These are phyloP conservation scores for Oscheius sp. DNA, from an alignment of 2,888 invertebrate species.

Conservation along the genomic window DNA sequence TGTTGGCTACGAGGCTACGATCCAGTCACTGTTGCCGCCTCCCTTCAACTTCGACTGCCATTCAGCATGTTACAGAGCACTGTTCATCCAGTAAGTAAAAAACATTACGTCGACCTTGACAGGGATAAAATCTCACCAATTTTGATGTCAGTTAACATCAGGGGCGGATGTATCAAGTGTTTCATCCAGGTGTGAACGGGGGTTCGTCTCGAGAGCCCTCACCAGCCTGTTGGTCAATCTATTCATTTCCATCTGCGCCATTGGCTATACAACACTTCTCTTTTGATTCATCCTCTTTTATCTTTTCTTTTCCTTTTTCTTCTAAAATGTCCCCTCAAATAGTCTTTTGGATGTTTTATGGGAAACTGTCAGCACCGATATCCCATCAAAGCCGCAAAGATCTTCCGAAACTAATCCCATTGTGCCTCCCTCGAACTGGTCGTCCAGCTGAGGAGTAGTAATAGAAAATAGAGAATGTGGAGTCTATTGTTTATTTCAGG, in stretches of 20 bases:
- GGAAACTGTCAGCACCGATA: background rate
- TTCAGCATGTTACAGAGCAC: conserved; percentile 32
- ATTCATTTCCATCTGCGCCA: conserved; percentile 1
- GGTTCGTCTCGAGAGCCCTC: conserved; percentile 23
- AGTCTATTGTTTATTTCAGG: no score
- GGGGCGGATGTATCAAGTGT: background rate
- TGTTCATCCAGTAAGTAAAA: background rate
- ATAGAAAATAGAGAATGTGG: no score
- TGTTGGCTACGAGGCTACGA: conserved; percentile 32
- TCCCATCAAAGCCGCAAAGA: background rate
- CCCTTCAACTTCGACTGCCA: conserved; percentile 28
- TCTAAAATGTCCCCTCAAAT: background rate
- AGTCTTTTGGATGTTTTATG: no score
- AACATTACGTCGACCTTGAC: background rate
- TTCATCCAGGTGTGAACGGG: conserved; percentile 2
- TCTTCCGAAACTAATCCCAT: background rate
- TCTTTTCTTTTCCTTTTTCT: background rate
- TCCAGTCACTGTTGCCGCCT: conserved; percentile 35
- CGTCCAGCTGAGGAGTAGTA: background rate
- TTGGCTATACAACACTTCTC: background rate
- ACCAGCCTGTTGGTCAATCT: background rate
- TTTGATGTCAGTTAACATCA: background rate
- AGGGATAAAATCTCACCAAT: background rate
- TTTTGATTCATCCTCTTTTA: background rate
- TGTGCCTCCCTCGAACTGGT: background rate